phyloP scores from a whole-genome alignment of 2,888 invertebrate species.

The Cryptophagus acutangulus region DNA sequence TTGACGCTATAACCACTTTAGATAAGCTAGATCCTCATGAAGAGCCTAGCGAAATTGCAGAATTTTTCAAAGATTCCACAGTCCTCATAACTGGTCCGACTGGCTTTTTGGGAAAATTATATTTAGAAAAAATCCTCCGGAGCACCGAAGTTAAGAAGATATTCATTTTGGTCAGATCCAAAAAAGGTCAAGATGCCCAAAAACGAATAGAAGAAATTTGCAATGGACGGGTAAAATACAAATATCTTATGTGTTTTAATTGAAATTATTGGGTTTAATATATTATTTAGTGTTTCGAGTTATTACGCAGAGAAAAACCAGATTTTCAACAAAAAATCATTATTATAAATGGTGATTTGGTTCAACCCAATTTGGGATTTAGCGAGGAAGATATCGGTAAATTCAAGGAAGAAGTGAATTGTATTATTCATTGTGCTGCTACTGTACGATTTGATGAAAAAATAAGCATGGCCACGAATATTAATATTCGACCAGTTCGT shows the following conservation, averaged over 20 bases:
- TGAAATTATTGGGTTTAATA: too few species aligned
- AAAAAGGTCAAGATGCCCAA: slow-evolving; percentile 36
- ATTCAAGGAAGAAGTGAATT: slow-evolving; percentile 53
- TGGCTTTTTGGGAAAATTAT: slow-evolving; percentile 45
- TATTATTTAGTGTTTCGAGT: slow-evolving; percentile 31
- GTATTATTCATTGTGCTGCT: slow-evolving; percentile 72
- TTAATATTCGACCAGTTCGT: slow-evolving; percentile 64
- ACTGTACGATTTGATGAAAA: slow-evolving; percentile 72
- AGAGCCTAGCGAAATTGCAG: slow-evolving; percentile 33
- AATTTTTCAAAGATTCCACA: slow-evolving; percentile 37
- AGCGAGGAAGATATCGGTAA: slow-evolving; percentile 44
- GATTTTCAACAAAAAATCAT: slow-evolving; percentile 54
- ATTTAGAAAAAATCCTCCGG: slow-evolving; percentile 39
- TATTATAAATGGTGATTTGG: slow-evolving; percentile 54
- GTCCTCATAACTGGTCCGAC: slow-evolving; percentile 44
- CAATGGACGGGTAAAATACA: slow-evolving; percentile 52
- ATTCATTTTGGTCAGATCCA: slow-evolving; percentile 38
- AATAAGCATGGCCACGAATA: slow-evolving; percentile 59
- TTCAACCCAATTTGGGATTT: slow-evolving; percentile 52
- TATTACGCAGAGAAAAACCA: slow-evolving; percentile 49
- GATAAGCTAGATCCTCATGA: slow-evolving; percentile 48
- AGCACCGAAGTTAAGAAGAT: slow-evolving; percentile 39
- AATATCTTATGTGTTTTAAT: too few species aligned
- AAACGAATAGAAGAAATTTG: slow-evolving; percentile 53
- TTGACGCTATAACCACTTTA: slow-evolving; percentile 50